Evolutionary conservation across 2,888 invertebrate genomes (phyloP), one percentile per base, ranked within the genome.

Genomic region (Pediacus dermestoides): DNA sequence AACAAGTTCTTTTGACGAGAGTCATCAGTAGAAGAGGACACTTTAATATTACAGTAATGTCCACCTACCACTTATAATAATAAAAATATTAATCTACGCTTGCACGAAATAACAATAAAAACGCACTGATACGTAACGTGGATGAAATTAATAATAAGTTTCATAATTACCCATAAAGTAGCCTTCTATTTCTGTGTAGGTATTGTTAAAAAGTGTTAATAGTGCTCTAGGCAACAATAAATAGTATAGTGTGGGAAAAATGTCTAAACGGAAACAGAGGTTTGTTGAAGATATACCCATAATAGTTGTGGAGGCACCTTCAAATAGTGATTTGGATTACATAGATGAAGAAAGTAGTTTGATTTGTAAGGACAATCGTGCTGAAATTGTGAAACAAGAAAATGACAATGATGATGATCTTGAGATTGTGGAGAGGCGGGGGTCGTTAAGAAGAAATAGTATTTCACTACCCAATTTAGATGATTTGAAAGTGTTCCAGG

Each of bases 381-480:
- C 9, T 11, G 42, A 31, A 7, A 34, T 23, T 10, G 34, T 25
- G 12, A 37, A 15, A 21, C 21, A 40, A 15, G 38, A 40, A 11
- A 30, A 39, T 32, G 42, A 39, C 11, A 31, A 39, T 3, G 27
- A 33, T 10, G 35, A 23, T 3, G 30, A 13, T 12, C 27, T 10
- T 6, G 3, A 18, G 2, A 16, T 9, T 2, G 43, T 35, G 30
- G 11, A 22, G 30, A 33, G 43, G 33, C 44, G 45, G 22, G 30
- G 41, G 2, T 48, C 52, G 3, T 60, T 79, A 33, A 73, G 85
- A 32, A 76, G 82, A 49, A 82, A 84, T 51, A 85, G 85, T 2
- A 81, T 84, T 44, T 86, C 87, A 2, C 74, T 88, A 73, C 88
- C 88, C 2, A 76, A 75, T 48, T 70, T 88, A 39, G 80, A 84